These are phyloP conservation scores for Ageneiosus marmoratus DNA, from an alignment of 2,113 vertebrate species.

Conservation along the genomic window DNA sequence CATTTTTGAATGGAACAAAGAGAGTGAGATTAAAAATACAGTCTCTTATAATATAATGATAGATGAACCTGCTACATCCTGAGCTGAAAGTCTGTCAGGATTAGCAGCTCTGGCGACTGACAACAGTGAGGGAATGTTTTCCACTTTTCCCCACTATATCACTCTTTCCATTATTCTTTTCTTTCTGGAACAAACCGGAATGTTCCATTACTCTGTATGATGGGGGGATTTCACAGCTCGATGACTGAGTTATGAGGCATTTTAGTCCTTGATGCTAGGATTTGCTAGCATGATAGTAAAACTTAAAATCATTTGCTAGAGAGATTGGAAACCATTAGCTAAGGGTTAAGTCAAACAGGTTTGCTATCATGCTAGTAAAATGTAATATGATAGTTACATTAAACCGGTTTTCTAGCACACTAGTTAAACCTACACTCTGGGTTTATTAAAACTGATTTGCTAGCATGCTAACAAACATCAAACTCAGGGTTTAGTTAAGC, in stretches of 20 bases:
- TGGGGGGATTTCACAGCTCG: neutral
- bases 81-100: neutral
- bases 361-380: neutral
- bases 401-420: neutral
- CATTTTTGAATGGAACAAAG: slow-evolving; percentile 52
- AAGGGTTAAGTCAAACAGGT: neutral
- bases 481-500: neutral
- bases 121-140: slow-evolving; percentile 39
- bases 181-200: slow-evolving; percentile 20
- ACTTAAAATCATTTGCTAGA: neutral
- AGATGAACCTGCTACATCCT: neutral
- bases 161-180: slow-evolving; percentile 44
- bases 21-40: neutral
- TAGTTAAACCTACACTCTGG: neutral
- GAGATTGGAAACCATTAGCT: neutral
- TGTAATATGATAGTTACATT: neutral
- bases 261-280: neutral
- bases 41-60: neutral
- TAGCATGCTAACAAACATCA: neutral
- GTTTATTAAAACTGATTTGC: neutral
- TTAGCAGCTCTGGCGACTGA: neutral
- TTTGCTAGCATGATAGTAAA: neutral
- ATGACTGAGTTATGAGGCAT: neutral
- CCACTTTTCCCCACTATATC: neutral
- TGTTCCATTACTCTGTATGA: slow-evolving; percentile 26